A percentile compares a stretch with the other conserved stretches of the same genome.
These are phyloP conservation scores for Drosophila repleta DNA, from an alignment of 1,140 invertebrate species.

Conservation along the genomic window DNA sequence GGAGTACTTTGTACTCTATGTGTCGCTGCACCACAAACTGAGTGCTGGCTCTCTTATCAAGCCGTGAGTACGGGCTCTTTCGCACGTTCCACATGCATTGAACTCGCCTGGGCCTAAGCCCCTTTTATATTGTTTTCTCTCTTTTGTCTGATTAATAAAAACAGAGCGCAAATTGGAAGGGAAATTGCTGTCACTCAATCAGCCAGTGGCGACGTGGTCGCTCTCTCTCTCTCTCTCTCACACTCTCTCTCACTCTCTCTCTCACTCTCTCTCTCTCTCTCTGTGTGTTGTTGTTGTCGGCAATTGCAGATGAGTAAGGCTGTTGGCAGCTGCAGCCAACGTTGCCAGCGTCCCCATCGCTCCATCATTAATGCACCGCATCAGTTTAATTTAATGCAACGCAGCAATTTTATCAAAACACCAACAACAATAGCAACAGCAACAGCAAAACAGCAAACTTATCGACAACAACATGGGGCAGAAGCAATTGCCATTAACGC, in stretches of 20 bases:
- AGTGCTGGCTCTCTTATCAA: slow-evolving; percentile 2
- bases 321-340: slow-evolving; percentile 13
- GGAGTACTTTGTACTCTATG: not conserved
- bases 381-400: slow-evolving; percentile 81
- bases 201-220: not conserved
- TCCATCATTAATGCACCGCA: slow-evolving; percentile 73
- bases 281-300: slow-evolving; percentile 49
- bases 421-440: slow-evolving; percentile 47
- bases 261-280: not conserved
- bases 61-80: slow-evolving; percentile 7
- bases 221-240: slow-evolving; percentile 2
- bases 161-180: slow-evolving; percentile 68
- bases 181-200: slow-evolving; percentile 78
- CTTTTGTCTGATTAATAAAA: slow-evolving; percentile 66
- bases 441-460: slow-evolving; percentile 53
- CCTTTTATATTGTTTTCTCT: slow-evolving; percentile 31
- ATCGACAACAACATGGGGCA: slow-evolving; percentile 57
- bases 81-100: slow-evolving; percentile 13
- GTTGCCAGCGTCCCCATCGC: slow-evolving; percentile 1
- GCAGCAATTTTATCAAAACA: slow-evolving; percentile 75
- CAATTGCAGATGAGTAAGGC: slow-evolving; percentile 67
- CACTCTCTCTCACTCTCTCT: not conserved
- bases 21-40: not conserved
- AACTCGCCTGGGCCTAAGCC: slow-evolving; percentile 30
- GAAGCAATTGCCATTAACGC: slow-evolving; percentile 65